Evolutionary conservation across 2,797 vertebrate genomes (phyloP).

Genomic region (Natrix natrix): DNA sequence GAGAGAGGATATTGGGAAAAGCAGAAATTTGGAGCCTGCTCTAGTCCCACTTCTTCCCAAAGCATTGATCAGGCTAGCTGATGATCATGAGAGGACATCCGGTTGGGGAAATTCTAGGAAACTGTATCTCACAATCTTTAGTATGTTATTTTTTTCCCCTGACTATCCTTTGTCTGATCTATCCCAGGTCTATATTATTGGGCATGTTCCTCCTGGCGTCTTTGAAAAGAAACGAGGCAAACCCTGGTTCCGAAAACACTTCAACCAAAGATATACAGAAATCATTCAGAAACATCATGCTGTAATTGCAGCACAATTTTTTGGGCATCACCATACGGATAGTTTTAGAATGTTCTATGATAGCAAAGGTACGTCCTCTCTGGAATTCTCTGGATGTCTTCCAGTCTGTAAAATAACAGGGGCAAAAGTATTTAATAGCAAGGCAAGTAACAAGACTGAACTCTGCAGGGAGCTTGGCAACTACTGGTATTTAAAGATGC

Average conservation of each 20-base stretch:
- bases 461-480: neutral
- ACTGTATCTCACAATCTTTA: neutral
- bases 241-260: slow-evolving; percentile 82
- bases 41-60: neutral
- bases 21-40: neutral
- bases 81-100: neutral
- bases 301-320: slow-evolving; percentile 89
- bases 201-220: slow-evolving; percentile 89
- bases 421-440: neutral
- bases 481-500: neutral
- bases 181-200: slow-evolving; percentile 88
- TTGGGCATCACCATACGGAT: slow-evolving; percentile 95
- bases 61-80: neutral
- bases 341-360: slow-evolving; percentile 91
- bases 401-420: neutral
- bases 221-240: slow-evolving; percentile 90
- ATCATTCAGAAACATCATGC: slow-evolving; percentile 80
- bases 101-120: neutral
- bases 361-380: slow-evolving; percentile 56
- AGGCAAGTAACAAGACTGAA: neutral
- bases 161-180: neutral
- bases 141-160: neutral
- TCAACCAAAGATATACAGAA: slow-evolving; percentile 81
- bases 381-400: neutral
- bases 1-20: neutral